Evolutionary conservation across 2,113 vertebrate genomes (phyloP), one percentile per base, ranked within the genome.

Genomic region (Halcyon malimbica): DNA sequence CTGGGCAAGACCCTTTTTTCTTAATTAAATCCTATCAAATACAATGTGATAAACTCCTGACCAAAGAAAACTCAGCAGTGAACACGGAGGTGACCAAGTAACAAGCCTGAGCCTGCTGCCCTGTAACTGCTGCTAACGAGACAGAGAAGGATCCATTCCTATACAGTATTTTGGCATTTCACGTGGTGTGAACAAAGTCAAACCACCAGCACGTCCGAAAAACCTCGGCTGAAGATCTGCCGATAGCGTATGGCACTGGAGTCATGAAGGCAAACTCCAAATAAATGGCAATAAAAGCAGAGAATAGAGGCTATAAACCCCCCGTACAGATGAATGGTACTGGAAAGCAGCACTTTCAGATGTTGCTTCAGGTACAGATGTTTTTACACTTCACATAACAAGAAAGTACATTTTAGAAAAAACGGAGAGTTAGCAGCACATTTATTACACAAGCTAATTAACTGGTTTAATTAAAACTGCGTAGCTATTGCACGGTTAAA

Each of bases 181-280:
- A 17, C 26, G 35, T 18, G 4, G 8, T 2, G 9, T 19, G 23
- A 75, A 51, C 4, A 3, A 56, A 87, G 20, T 25, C 10, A 16
- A 41, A 23, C 20, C 8, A 24, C 7, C 26, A 60, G 10, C 14
- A 20, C 2, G 5, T 10, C 31, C 42, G 79, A 39, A 53, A 39
- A 53, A 39, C 1, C 7, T 41, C 17, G 13, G 54, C 1, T 59
- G 37, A 56, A 53, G 16, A 21, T n/a, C 24, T 31, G 9, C 15
- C 10, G 14, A 7, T 2, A 25, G 2, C 12, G 7, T 31, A n/a
- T 1, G 1, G 29, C 5, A 11, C 9, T 16, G 44, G 62, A 90
- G 70, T 39, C 35, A 37, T 37, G 13, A 63, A 37, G 16, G 35
- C 8, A 54, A 65, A 53, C 41, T 67, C 70, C 28, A 33, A 73